Evolutionary conservation across 2,797 vertebrate genomes (phyloP).

Genomic region (Sphaeramia orbicularis): DNA sequence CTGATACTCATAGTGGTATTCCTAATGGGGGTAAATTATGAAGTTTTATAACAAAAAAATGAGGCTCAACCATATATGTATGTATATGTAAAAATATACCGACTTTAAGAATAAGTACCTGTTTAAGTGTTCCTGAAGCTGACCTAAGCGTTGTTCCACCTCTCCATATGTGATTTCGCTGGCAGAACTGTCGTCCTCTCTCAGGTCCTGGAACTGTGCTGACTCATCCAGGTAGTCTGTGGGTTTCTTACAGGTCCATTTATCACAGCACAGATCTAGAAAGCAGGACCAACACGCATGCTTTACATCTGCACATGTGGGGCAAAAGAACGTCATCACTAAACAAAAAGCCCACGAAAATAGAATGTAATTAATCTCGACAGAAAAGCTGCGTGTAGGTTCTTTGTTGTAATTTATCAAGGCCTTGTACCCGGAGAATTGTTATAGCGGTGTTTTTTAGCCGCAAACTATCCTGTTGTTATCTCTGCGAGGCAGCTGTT

Average conservation of each 20-base stretch:
- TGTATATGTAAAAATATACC: no score
- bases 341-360: slow-evolving; percentile 61
- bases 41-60: no score
- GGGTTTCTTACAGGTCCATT: slow-evolving; percentile 88
- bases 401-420: slow-evolving; percentile 75
- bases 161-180: slow-evolving; percentile 96
- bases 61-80: no score
- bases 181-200: slow-evolving; percentile 91
- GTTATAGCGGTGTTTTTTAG: slow-evolving; percentile 57
- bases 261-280: slow-evolving; percentile 86
- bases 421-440: slow-evolving; percentile 50
- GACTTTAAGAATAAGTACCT: slow-evolving; percentile 82
- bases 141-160: slow-evolving; percentile 95
- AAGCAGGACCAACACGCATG: slow-evolving; percentile 58
- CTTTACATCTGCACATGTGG: slow-evolving; percentile 75
- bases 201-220: slow-evolving; percentile 84
- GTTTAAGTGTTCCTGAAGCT: slow-evolving; percentile 97
- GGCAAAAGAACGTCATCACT: slow-evolving; percentile 75
- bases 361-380: slow-evolving; percentile 81
- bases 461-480: slow-evolving; percentile 61
- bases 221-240: slow-evolving; percentile 85
- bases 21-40: no score
- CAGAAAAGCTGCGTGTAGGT: slow-evolving; percentile 59
- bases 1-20: no score
- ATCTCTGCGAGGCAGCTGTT: slow-evolving; percentile 76